Percentiles rank a stretch among this genome's conserved stretches.
Conservation (phyloP, 1,140 invertebrate genomes). For the Aphaenogaster rudis region DNA sequence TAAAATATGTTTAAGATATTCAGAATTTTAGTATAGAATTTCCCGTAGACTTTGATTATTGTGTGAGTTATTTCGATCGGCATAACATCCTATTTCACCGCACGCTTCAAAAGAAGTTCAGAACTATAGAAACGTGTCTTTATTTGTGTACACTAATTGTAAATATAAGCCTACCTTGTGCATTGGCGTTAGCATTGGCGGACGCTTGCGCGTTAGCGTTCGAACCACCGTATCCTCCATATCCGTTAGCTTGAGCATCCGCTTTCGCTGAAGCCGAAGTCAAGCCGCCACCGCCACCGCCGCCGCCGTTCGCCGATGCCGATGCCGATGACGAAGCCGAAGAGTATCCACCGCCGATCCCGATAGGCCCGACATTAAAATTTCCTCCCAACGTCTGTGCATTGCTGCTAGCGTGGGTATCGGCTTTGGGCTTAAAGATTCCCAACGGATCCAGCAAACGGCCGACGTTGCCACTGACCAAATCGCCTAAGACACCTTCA, state of each 20-base stretch:
- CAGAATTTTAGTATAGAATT: background rate
- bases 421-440: slow-evolving; percentile 64
- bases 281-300: slow-evolving; percentile 18
- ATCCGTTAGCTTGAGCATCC: slow-evolving; percentile 42
- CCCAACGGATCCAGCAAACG: slow-evolving; percentile 77
- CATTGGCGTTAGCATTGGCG: slow-evolving; percentile 58
- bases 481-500: slow-evolving; percentile 45
- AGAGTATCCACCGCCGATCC: slow-evolving; percentile 66
- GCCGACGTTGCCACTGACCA: slow-evolving; percentile 1
- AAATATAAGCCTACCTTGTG: slow-evolving; percentile 55
- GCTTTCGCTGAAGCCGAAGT: slow-evolving; percentile 60
- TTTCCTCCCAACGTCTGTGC: slow-evolving; percentile 57
- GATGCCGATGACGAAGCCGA: slow-evolving; percentile 63
- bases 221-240: slow-evolving; percentile 44
- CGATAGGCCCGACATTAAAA: slow-evolving; percentile 77
- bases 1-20: background rate
- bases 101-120: background rate
- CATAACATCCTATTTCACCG: background rate
- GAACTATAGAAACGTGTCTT: background rate
- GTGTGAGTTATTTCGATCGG: background rate
- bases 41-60: background rate
- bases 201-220: slow-evolving; percentile 69
- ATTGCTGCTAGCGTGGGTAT: slow-evolving; percentile 42
- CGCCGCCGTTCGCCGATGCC: slow-evolving; percentile 60
- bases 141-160: background rate